A percentile compares a stretch with the other conserved stretches of the same genome.
These are phyloP conservation scores for Theodoxus fluviatilis DNA, from an alignment of 2,888 invertebrate species.

Conservation along the genomic window DNA sequence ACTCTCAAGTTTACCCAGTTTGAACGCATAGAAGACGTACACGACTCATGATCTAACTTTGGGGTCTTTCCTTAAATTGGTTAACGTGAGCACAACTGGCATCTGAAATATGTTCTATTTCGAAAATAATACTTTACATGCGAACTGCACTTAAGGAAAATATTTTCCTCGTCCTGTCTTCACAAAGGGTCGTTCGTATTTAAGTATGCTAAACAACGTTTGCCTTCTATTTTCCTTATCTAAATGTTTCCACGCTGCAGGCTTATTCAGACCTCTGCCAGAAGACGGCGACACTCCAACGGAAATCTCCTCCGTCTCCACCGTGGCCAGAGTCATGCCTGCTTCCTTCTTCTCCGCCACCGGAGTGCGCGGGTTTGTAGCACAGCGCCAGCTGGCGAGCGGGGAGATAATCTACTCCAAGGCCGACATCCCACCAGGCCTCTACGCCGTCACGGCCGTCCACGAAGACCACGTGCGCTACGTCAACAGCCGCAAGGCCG, in stretches of 20 bases:
- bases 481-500: constrained; percentile 36
- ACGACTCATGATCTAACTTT: no score
- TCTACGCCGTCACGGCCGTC: constrained; percentile 39
- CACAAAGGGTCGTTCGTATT: no score
- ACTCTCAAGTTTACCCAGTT: no score
- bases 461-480: constrained; percentile 46
- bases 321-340: constrained; percentile 44
- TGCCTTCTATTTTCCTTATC: no score
- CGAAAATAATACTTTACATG: no score
- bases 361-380: constrained; percentile 36
- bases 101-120: no score
- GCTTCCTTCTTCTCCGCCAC: constrained; percentile 37
- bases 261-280: constrained; percentile 43
- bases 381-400: constrained; percentile 33
- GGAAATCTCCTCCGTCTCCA: constrained; percentile 38
- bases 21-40: no score
- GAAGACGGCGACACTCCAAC: constrained; percentile 40
- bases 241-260: constrained; percentile 35
- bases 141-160: no score
- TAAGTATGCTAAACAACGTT: no score
- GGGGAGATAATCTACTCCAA: constrained; percentile 41
- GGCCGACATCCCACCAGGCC: constrained; percentile 38
- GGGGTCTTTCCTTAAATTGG: no score
- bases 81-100: no score
- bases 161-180: no score